Evolutionary conservation across 2,888 invertebrate species (phyloP), one percentile per base, ranked within the genome.

Genomic region (Trachelus tabidus): DNA sequence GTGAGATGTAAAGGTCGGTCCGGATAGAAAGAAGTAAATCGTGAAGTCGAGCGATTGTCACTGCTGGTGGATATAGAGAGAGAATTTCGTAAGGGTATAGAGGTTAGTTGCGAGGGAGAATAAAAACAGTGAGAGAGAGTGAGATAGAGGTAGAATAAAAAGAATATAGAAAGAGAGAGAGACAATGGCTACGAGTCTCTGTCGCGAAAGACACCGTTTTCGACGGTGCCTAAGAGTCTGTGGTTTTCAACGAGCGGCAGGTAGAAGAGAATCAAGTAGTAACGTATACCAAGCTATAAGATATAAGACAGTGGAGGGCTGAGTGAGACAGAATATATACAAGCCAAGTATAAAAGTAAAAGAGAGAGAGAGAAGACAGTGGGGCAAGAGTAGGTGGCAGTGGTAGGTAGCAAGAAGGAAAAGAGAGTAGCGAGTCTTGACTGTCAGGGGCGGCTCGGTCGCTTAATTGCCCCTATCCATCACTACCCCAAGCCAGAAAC

Each of bases 401-500:
- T 40, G 40, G 40, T 40, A 40, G 40, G 40, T 40, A 79, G 79
- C 81, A 76, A 81, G 79, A 81, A 81, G 81, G 79, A 79, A 79
- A 78, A 73, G 80, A 78, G 83, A 82, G 77, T 77, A 77, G 82
- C 81, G 85, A 85, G 69, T 77, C 77, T 69, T 34, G 75, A 37
- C 77, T 77, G 77, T 85, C 83, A 81, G 80, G 82, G 82, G 85
- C 84, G 84, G 84, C 82, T 83, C 83, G 82, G 84, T 84, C 82
- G 83, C 85, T 87, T 87, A 87, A 87, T 87, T 87, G 87, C 85
- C 85, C 84, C 85, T 83, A 87, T 87, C 86, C 86, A 87, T 87
- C 87, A 87, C 85, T 85, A 86, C 84, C 84, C 86, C 85, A 82
- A 80, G 83, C 79, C 75, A 77, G 75, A 75, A 71, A 40, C 73